phyloP scores from a whole-genome alignment of 2,888 invertebrate genomes.

The Adelognathus sp. region DNA sequence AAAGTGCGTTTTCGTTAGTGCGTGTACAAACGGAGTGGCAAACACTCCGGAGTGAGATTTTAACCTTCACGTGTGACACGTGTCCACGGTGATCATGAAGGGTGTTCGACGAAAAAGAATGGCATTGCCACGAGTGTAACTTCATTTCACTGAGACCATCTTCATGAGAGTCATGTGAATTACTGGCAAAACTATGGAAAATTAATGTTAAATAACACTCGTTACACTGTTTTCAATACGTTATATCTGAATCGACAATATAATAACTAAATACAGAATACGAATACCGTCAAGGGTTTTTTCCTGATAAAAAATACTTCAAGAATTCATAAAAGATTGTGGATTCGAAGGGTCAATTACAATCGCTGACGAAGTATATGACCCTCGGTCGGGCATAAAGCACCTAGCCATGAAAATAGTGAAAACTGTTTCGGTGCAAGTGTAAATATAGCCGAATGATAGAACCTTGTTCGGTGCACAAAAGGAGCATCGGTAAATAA shows the following conservation, averaged over 20 bases:
- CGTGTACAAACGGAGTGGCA: background rate
- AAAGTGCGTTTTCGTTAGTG: constrained; percentile 6
- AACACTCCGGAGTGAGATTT: background rate
- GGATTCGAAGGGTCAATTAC: constrained; percentile 32
- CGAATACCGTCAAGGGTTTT: constrained; percentile 6
- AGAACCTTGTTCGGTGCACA: no score
- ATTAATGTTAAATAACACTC: constrained; percentile 24
- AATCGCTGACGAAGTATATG: constrained; percentile 32
- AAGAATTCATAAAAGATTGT: constrained; percentile 47
- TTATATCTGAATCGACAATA: constrained; percentile 17
- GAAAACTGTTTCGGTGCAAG: constrained; percentile 60
- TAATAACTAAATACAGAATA: constrained; percentile 9
- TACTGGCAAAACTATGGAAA: background rate
- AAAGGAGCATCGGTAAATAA: no score
- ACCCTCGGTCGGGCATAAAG: background rate
- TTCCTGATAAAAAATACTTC: background rate
- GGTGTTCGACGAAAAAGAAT: background rate
- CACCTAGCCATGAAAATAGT: constrained; percentile 22
- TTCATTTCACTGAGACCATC: background rate
- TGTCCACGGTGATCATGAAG: background rate
- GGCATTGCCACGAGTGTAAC: background rate
- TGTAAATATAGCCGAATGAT: no score
- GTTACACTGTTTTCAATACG: constrained; percentile 38
- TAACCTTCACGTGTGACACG: background rate
- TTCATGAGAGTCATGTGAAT: background rate